phyloP scores from a whole-genome alignment of 2,888 invertebrate genomes.

The Cantharis lateralis region DNA sequence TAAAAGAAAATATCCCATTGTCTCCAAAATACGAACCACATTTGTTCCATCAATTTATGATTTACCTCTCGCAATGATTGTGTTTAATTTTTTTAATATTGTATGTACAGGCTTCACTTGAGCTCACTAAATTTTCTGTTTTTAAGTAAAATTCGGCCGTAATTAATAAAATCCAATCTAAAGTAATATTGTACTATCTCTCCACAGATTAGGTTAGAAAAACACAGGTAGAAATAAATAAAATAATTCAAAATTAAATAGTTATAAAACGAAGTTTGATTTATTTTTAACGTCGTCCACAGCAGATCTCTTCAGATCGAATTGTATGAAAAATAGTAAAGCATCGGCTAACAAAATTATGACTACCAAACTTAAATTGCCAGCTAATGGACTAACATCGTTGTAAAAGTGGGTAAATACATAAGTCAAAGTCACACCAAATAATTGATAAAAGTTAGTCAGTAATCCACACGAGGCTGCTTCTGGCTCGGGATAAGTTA shows the following conservation, averaged over 20 bases:
- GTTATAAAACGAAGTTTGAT: not conserved
- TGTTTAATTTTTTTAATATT: no score
- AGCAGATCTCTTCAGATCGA: not conserved
- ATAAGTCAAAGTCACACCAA: constrained; percentile 41
- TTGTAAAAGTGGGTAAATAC: not conserved
- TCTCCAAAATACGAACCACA: no score
- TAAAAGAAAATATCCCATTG: no score
- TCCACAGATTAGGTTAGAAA: no score
- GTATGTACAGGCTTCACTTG: no score
- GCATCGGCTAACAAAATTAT: not conserved
- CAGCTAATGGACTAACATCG: not conserved
- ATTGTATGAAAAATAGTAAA: not conserved
- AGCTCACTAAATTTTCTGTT: no score
- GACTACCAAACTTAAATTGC: not conserved
- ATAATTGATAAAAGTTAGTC: constrained; percentile 68
- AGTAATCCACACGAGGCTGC: constrained; percentile 91
- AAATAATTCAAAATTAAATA: not conserved
- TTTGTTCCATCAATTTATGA: no score
- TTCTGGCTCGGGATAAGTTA: constrained; percentile 95
- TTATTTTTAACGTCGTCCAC: not conserved
- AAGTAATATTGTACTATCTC: no score
- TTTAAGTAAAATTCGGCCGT: no score
- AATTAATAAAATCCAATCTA: no score
- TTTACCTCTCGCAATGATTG: no score
- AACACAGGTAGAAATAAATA: no score